A percentile compares a stretch with the other conserved stretches of the same genome.
phyloP scores from a whole-genome alignment of 2,888 invertebrate genomes.

The Ormyrus pomaceus region DNA sequence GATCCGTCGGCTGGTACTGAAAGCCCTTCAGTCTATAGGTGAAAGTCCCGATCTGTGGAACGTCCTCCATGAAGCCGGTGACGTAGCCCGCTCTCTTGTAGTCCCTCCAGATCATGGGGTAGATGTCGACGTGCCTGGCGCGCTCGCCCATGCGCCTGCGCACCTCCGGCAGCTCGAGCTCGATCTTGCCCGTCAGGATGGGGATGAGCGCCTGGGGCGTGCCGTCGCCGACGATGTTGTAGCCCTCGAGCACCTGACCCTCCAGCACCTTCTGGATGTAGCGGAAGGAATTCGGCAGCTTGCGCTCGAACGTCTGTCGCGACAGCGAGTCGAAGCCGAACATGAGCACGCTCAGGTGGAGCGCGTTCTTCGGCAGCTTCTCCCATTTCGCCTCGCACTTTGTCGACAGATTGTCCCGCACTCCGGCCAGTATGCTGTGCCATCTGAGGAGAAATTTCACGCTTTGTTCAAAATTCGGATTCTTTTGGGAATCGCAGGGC shows the following conservation, averaged over 20 bases:
- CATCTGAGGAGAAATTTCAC: constrained; percentile 75
- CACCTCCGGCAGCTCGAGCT: constrained; percentile 92
- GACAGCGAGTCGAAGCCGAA: constrained; percentile 94
- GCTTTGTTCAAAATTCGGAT: too few relatives aligned
- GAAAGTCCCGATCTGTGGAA: constrained; percentile 90
- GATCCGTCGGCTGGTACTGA: constrained; percentile 88
- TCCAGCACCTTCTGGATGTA: constrained; percentile 81
- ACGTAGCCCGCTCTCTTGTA: constrained; percentile 82
- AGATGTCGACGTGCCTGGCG: constrained; percentile 83
- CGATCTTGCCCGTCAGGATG: constrained; percentile 89
- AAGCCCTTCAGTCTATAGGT: constrained; percentile 94
- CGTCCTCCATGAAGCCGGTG: constrained; percentile 92
- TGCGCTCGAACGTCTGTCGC: constrained; percentile 86
- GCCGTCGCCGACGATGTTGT: constrained; percentile 91
- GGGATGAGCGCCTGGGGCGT: constrained; percentile 93
- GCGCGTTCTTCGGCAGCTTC: constrained; percentile 73
- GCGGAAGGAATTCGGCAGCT: constrained; percentile 85
- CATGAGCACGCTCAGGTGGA: constrained; percentile 86
- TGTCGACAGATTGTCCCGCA: constrained; percentile 76
- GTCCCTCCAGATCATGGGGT: constrained; percentile 92
- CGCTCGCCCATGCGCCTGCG: constrained; percentile 81
- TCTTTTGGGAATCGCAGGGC: too few relatives aligned
- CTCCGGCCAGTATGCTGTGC: constrained; percentile 82
- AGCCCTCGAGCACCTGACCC: constrained; percentile 84
- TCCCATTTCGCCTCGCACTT: constrained; percentile 76